Base-by-base conservation (phyloP, 2,888 invertebrate species). In the Artemia sp. region DNA sequence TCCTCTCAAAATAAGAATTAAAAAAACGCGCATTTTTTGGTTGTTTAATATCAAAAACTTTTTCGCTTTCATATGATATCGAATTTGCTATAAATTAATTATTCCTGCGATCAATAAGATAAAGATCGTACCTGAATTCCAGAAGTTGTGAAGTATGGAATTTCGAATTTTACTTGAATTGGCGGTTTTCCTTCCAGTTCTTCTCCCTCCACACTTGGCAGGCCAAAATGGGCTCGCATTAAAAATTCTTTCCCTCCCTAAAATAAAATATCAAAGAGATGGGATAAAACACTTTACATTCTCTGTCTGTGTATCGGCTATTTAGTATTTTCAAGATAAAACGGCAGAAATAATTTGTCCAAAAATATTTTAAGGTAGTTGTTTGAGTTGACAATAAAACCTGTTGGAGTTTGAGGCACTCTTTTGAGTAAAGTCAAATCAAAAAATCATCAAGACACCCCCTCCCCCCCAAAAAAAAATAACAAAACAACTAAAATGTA, bases 131-230 rank as follows among this genome's bases (percentile, higher is more conserved):
- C 93, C 84, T 97, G 97, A 75, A 98, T 96, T 52, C 97, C 97
- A 51, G 95, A 95, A 52, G 97, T 97, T 0, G 97, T 97, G 76
- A 97, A 97, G 77, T 97, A 97, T 0, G 97, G 97, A 75, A 97
- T 97, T 81, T 97, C 97, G 82, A 98, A 98, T 80, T 94, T 94
- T 5, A 97, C 95, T 81, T 94, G 92, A 74, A 98, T 97, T 0
- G 97, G 97, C 67, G 97, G 96, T 78, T 91, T 92, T 0, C 95
- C 96, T 80, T 97, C 96, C 0, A 86, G 81, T 74, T 96, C 94
- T 77, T 96, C 96, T 75, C 90, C 88, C 76, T 89, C 89, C 2
- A 98, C 95, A 72, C 95, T 95, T 0, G 97, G 97, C 72, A 97
- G 80, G 0, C 96, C 95, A 80, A 97, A 97, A 78, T 97, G 96